phyloP scores from a whole-genome alignment of 2,888 invertebrate genomes.

The Prenolepis imparis region DNA sequence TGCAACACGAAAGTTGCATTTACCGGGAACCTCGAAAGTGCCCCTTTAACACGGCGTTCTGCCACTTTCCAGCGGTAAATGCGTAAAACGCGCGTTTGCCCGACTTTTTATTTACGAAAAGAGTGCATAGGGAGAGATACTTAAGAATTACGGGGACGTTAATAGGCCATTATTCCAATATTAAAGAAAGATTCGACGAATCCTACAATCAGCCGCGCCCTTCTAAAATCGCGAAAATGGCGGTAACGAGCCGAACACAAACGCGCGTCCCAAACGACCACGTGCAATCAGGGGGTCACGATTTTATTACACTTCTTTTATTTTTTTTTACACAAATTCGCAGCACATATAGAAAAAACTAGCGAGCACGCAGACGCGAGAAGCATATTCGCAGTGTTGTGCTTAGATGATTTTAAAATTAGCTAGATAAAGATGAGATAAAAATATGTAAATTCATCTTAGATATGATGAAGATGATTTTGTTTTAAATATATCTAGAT shows the following conservation, averaged over 20 bases:
- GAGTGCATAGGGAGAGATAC: background rate
- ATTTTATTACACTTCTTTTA: slow-evolving; percentile 51
- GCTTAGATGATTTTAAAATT: too few relatives aligned
- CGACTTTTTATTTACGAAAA: slow-evolving; percentile 5
- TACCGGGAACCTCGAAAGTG: slow-evolving; percentile 5
- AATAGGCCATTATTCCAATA: slow-evolving; percentile 5
- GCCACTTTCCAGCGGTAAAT: background rate
- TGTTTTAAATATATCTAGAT: too few relatives aligned
- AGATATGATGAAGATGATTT: too few relatives aligned
- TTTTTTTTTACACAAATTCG: slow-evolving; percentile 38
- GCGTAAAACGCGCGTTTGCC: background rate
- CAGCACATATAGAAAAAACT: slow-evolving; percentile 6
- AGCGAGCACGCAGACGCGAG: background rate
- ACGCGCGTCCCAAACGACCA: slow-evolving; percentile 42
- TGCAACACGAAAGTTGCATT: slow-evolving; percentile 44
- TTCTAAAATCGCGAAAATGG: slow-evolving; percentile 42
- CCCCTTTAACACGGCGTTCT: too few relatives aligned
- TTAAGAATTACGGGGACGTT: background rate
- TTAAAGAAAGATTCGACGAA: slow-evolving; percentile 21
- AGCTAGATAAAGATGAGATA: too few relatives aligned
- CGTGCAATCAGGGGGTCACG: slow-evolving; percentile 53
- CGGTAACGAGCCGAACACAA: slow-evolving; percentile 31
- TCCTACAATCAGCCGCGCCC: slow-evolving; percentile 23
- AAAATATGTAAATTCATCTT: too few relatives aligned
- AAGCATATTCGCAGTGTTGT: slow-evolving; percentile 50